These are phyloP conservation scores for Phortica okadai DNA, from an alignment of 2,888 invertebrate species.

Conservation along the genomic window DNA sequence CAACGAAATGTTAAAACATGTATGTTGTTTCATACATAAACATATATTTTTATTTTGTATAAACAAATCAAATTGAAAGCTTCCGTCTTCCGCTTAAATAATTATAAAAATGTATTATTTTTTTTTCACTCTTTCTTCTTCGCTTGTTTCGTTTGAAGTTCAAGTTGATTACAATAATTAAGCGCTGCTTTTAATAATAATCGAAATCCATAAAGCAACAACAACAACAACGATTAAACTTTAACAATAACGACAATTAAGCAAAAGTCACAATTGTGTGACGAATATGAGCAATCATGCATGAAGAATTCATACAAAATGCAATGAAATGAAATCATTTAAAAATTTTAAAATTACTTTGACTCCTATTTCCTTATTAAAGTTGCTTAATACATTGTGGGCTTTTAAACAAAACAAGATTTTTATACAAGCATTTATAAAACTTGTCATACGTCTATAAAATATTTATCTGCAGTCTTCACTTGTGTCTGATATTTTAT, in stretches of 20 bases:
- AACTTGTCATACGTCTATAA: no score
- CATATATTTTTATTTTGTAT: not conserved
- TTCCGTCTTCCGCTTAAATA: conserved; percentile 27
- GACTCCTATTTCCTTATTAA: no score
- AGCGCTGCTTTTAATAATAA: conserved; percentile 2
- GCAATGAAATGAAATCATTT: not conserved
- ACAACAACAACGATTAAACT: conserved; percentile 3
- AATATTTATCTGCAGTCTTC: no score
- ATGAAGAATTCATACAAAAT: conserved; percentile 14
- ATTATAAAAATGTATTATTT: conserved; percentile 6
- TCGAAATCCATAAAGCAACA: conserved; percentile 14
- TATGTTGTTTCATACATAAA: no score
- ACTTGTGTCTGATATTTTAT: no score
- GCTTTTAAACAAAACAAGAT: no score
- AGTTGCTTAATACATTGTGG: no score
- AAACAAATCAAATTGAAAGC: not conserved
- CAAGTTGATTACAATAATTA: conserved; percentile 20
- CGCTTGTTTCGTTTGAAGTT: not conserved
- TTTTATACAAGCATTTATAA: no score
- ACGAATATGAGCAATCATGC: conserved; percentile 37
- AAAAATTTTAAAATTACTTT: no score
- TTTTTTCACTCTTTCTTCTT: not conserved
- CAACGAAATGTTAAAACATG: not conserved
- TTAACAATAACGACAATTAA: conserved; percentile 18
- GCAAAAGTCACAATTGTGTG: conserved; percentile 26